Percentiles rank a stretch among this genome's conserved stretches.
These are phyloP conservation scores for Picus viridis DNA, from an alignment of 2,797 vertebrate genomes.

Conservation along the genomic window DNA sequence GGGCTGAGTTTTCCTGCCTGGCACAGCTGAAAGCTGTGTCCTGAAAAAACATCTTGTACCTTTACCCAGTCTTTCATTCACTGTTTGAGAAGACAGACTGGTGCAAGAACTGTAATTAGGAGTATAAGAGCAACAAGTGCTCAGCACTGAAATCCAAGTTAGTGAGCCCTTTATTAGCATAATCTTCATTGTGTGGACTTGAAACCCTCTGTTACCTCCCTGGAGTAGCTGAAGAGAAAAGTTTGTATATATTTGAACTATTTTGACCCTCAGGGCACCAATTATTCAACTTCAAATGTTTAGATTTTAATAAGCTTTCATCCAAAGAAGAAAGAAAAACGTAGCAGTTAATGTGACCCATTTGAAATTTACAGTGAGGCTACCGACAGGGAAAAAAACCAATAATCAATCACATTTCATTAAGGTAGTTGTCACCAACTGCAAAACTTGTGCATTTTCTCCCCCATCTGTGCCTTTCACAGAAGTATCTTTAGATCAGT, in stretches of 20 bases:
- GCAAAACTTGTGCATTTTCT: not conserved
- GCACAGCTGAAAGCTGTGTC: not conserved
- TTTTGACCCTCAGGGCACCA: not conserved
- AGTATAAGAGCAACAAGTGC: not conserved
- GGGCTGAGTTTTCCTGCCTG: not conserved
- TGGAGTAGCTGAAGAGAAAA: not conserved
- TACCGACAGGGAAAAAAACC: not conserved
- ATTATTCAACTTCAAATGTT: not conserved
- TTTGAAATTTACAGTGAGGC: not conserved
- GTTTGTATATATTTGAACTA: not conserved
- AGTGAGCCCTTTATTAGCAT: not conserved
- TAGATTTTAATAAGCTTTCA: conserved; percentile 46
- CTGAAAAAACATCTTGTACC: not conserved
- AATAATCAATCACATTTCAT: not conserved
- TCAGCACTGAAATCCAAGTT: not conserved
- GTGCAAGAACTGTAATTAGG: not conserved
- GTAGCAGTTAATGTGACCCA: not conserved
- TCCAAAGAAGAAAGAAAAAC: not conserved
- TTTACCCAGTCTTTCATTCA: not conserved
- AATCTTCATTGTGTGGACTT: not conserved
- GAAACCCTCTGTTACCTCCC: not conserved
- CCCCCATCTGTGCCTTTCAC: not conserved
- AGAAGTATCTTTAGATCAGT: not conserved
- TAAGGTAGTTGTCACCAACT: not conserved
- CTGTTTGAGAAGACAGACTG: not conserved